Percentiles rank a stretch among this genome's conserved stretches.
These are phyloP conservation scores for Scolanthus callimorphus DNA, from an alignment of 92 coral and sea anemone species.

Conservation along the genomic window DNA sequence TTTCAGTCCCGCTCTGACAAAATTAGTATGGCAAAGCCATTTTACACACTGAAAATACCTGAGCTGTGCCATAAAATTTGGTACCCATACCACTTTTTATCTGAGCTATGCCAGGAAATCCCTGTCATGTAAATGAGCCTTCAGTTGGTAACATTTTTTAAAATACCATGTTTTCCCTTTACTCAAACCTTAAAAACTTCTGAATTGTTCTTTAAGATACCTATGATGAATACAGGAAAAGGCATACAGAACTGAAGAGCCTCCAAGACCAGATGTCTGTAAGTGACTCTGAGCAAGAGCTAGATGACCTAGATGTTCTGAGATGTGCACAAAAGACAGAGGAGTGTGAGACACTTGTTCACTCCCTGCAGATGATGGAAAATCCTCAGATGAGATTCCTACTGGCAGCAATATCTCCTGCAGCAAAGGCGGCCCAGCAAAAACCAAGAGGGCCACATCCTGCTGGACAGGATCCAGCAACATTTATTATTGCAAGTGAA, in stretches of 20 bases:
- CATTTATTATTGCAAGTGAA: conserved; percentile 69
- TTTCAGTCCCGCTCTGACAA: no score
- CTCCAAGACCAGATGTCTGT: conserved; percentile 79
- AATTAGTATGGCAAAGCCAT: no score
- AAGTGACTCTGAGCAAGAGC: conserved; percentile 85
- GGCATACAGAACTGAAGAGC: conserved; percentile 60
- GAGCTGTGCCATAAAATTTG: no score
- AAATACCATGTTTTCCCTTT: no score
- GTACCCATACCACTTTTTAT: no score
- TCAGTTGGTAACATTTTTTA: no score
- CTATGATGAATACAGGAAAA: conserved; percentile 69
- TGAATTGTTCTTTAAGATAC: conserved; percentile 28
- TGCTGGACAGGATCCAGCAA: conserved; percentile 49
- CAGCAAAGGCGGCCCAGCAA: conserved; percentile 32
- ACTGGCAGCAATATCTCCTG: conserved; percentile 55
- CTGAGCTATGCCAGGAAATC: no score
- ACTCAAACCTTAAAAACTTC: no score
- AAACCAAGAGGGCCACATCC: conserved; percentile 52
- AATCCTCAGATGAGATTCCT: conserved; percentile 89
- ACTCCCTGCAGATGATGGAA: conserved; percentile 88
- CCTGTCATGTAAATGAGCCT: no score
- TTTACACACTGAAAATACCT: no score
- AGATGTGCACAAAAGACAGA: conserved; percentile 82
- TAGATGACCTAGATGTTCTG: conserved; percentile 81
- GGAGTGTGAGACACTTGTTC: conserved; percentile 74